phyloP scores from a whole-genome alignment of 2,888 invertebrate species.

The Fragum fragum region DNA sequence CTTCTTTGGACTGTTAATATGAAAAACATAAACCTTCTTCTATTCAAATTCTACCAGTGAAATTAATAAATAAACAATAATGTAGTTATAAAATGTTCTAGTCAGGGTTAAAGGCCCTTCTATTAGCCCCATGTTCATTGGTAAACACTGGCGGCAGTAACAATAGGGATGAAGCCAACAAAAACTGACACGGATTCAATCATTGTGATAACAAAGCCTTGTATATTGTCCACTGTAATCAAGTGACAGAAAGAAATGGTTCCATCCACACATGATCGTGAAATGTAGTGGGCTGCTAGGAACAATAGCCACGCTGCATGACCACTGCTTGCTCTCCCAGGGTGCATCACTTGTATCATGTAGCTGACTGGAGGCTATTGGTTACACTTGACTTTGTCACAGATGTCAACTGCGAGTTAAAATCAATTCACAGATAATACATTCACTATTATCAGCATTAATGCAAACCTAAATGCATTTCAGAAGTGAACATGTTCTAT shows the following conservation, averaged over 20 bases:
- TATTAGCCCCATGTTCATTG: conserved; percentile 15
- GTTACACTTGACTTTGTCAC: conserved; percentile 6
- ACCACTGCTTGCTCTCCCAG: conserved; percentile 6
- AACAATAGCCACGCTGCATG: conserved; percentile 15
- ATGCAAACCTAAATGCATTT: neutral
- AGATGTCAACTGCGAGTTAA: neutral
- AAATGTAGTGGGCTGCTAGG: neutral
- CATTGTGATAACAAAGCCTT: conserved; percentile 21
- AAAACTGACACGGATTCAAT: conserved; percentile 22
- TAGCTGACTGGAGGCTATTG: conserved; percentile 1
- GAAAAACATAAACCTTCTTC: too few relatives aligned
- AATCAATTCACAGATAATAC: neutral
- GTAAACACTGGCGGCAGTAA: neutral
- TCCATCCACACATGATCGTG: conserved; percentile 16
- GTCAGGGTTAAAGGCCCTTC: neutral
- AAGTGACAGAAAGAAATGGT: conserved; percentile 1
- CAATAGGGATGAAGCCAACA: conserved; percentile 29
- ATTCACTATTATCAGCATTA: neutral
- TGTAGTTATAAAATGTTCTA: neutral
- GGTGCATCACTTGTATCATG: conserved; percentile 8
- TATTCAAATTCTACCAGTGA: too few relatives aligned
- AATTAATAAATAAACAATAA: too few relatives aligned
- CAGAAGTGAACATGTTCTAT: neutral
- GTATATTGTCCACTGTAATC: conserved; percentile 25
- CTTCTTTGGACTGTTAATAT: too few relatives aligned